phyloP scores from a whole-genome alignment of 2,888 invertebrate genomes.

The Stenurella melanura region DNA sequence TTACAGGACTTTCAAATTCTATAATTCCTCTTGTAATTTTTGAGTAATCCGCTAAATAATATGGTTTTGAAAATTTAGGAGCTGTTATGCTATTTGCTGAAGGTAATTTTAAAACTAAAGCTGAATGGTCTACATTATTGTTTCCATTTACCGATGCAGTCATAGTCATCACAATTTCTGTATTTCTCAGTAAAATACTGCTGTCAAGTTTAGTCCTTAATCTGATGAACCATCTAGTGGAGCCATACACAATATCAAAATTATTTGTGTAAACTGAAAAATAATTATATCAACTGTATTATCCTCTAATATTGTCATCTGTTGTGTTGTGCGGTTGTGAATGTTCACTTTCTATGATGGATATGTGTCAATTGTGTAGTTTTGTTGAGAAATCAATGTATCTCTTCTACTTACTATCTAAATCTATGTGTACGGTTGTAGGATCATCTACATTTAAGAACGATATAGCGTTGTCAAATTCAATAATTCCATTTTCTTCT shows the following conservation, averaged over 20 bases:
- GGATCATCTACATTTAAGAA: constrained; percentile 33
- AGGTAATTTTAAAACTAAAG: constrained; percentile 8
- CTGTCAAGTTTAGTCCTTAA: background rate
- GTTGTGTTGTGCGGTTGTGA: too few species aligned
- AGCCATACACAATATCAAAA: constrained; percentile 22
- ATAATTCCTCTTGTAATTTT: constrained; percentile 6
- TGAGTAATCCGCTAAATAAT: constrained; percentile 36
- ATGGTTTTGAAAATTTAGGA: constrained; percentile 13
- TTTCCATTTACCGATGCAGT: background rate
- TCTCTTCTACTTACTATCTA: constrained; percentile 42
- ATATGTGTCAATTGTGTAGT: background rate
- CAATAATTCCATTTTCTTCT: constrained; percentile 20
- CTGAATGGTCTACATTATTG: background rate
- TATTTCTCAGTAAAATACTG: background rate
- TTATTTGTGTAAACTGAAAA: constrained; percentile 24
- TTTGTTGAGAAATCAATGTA: background rate
- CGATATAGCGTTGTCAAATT: constrained; percentile 21
- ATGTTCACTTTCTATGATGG: background rate
- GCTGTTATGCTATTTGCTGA: background rate
- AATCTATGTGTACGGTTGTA: constrained; percentile 1
- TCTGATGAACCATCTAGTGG: background rate
- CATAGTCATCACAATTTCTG: background rate
- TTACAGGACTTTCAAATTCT: constrained; percentile 25
- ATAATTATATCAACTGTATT: too few species aligned
- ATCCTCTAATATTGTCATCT: too few species aligned